Evolutionary conservation across 2,888 invertebrate species (phyloP).

Genomic region (Hirtodrosophila histrioides): DNA sequence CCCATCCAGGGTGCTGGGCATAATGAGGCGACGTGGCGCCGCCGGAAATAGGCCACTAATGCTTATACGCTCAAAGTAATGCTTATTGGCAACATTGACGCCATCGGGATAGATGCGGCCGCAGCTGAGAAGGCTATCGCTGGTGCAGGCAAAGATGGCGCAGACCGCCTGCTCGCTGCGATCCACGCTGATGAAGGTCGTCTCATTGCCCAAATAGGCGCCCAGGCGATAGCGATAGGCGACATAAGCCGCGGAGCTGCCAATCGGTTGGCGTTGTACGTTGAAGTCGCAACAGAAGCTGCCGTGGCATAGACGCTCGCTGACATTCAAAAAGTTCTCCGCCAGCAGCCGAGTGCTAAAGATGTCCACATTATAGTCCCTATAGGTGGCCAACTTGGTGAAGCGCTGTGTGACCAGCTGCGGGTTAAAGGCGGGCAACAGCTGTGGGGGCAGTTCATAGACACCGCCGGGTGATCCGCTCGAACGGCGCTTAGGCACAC

Average conservation of each 20-base stretch:
- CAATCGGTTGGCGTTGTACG: constrained; percentile 40
- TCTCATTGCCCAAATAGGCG: constrained; percentile 70
- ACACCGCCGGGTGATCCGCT: not conserved
- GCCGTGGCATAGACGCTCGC: constrained; percentile 25
- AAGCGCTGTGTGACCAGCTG: constrained; percentile 49
- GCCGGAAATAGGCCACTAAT: constrained; percentile 72
- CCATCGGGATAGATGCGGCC: constrained; percentile 75
- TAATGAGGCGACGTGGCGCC: constrained; percentile 67
- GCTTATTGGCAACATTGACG: constrained; percentile 54
- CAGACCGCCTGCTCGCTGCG: constrained; percentile 85
- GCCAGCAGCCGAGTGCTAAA: constrained; percentile 63
- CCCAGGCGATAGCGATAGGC: constrained; percentile 80
- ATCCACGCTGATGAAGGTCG: constrained; percentile 81
- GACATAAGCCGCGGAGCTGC: constrained; percentile 26
- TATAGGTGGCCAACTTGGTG: constrained; percentile 62
- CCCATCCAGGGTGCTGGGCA: constrained; percentile 79
- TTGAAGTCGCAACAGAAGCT: constrained; percentile 83
- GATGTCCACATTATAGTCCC: constrained; percentile 78
- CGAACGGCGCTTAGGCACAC: constrained; percentile 68
- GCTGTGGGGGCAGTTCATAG: constrained; percentile 31
- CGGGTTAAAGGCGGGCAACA: constrained; percentile 54
- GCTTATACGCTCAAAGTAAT: constrained; percentile 70
- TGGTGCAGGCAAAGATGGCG: constrained; percentile 85
- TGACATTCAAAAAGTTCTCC: constrained; percentile 33
- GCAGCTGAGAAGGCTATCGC: constrained; percentile 82